phyloP scores from a whole-genome alignment of 2,888 invertebrate species.

The Macrosoma leucophasiata region DNA sequence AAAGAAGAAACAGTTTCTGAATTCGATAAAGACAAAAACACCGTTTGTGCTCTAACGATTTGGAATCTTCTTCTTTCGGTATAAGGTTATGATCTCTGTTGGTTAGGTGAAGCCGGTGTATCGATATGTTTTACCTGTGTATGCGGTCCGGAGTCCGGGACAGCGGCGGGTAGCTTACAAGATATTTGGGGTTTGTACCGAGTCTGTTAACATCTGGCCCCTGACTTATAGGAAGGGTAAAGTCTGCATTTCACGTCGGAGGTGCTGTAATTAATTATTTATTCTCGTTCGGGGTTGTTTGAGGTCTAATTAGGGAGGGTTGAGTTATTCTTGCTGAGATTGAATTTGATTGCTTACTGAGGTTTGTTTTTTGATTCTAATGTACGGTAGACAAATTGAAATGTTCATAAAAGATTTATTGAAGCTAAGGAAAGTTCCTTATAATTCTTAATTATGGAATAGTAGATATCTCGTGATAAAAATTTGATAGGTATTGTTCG shows the following conservation, averaged over 20 bases:
- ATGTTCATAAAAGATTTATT: too few relatives aligned
- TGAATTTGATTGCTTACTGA: conserved; percentile 20
- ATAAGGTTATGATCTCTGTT: too few relatives aligned
- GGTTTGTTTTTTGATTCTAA: too few relatives aligned
- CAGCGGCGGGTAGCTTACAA: conserved; percentile 66
- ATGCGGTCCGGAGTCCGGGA: conserved; percentile 42
- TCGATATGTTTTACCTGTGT: too few relatives aligned
- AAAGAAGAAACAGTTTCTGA: conserved; percentile 59
- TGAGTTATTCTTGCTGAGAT: conserved; percentile 28
- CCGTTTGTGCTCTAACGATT: conserved; percentile 29
- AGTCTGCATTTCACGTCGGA: conserved; percentile 49
- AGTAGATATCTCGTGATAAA: too few relatives aligned
- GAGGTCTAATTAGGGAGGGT: conserved; percentile 38
- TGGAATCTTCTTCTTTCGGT: conserved; percentile 24
- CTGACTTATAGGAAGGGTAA: conserved; percentile 68
- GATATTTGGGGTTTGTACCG: conserved; percentile 69
- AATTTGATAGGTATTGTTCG: too few relatives aligned
- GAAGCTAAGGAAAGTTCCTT: too few relatives aligned
- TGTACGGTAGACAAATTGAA: too few relatives aligned
- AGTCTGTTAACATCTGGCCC: conserved; percentile 71
- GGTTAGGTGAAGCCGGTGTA: conserved; percentile 21
- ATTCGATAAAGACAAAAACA: conserved; percentile 58
- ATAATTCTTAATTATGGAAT: too few relatives aligned
- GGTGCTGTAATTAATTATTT: conserved; percentile 72
- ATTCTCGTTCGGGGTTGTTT: conserved; percentile 57